phyloP scores from a whole-genome alignment of 2,888 invertebrate species.

The Selenia dentaria region DNA sequence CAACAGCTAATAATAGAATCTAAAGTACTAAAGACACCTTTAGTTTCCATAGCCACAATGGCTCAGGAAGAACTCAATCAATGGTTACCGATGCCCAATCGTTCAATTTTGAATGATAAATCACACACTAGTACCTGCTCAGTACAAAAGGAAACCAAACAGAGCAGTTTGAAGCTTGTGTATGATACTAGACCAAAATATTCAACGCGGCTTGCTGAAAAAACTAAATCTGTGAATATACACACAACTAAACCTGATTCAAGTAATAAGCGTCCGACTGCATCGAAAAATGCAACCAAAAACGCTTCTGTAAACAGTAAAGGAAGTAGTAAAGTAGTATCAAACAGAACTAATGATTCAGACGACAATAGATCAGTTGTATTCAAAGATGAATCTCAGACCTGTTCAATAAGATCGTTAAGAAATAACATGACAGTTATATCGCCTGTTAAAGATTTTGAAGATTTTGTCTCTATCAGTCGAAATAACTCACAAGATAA shows the following conservation, averaged over 20 bases:
- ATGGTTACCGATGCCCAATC: slow-evolving; percentile 23
- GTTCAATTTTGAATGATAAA: neutral
- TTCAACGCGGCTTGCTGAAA: no score
- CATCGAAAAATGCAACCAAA: neutral
- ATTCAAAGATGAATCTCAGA: neutral
- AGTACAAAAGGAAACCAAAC: neutral
- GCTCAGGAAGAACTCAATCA: slow-evolving; percentile 18
- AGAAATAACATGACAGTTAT: slow-evolving; percentile 37
- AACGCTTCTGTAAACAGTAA: no score
- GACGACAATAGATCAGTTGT: neutral
- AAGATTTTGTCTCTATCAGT: slow-evolving; percentile 29
- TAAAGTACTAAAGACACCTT: slow-evolving; percentile 1
- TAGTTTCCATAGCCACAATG: slow-evolving; percentile 1
- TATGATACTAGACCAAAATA: slow-evolving; percentile 5
- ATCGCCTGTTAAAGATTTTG: slow-evolving; percentile 55
- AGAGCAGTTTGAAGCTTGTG: neutral
- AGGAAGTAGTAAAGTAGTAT: neutral
- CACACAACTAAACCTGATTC: no score
- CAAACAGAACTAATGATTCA: neutral
- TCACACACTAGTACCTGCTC: neutral
- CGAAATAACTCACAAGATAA: slow-evolving; percentile 2
- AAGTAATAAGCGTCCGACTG: no score
- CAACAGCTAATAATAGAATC: neutral
- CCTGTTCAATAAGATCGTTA: neutral
- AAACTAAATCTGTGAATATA: no score